Evolutionary conservation across 1,140 invertebrate genomes (phyloP).

Genomic region (Grapholita molesta): DNA sequence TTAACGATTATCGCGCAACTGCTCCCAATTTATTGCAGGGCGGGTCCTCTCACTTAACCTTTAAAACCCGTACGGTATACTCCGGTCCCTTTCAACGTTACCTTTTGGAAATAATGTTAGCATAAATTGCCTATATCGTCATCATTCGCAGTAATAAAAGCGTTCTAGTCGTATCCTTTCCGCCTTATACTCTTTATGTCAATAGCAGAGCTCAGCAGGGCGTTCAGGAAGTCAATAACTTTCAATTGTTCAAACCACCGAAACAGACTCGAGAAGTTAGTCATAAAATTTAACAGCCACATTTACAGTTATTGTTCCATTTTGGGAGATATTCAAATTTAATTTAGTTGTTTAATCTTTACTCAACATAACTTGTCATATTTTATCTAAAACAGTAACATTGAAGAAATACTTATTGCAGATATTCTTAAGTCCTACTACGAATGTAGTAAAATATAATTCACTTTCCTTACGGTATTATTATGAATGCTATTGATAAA

Average conservation of each 20-base stretch:
- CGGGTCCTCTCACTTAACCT: neutral
- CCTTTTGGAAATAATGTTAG: slow-evolving; percentile 6
- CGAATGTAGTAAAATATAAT: no score
- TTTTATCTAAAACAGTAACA: no score
- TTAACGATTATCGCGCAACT: neutral
- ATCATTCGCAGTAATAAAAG: slow-evolving; percentile 2
- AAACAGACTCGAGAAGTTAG: neutral
- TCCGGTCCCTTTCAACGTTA: neutral
- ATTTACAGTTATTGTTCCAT: neutral
- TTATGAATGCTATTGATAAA: no score
- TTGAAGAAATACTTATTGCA: no score
- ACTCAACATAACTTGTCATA: no score
- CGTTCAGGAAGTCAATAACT: neutral
- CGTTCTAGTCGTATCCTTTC: neutral
- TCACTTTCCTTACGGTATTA: no score
- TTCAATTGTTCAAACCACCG: neutral
- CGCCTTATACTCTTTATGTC: neutral
- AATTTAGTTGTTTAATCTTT: no score
- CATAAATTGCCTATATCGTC: neutral
- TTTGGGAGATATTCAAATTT: neutral
- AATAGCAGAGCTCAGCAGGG: neutral
- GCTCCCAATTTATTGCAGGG: neutral
- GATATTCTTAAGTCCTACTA: no score
- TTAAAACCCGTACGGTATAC: neutral
- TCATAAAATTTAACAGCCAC: neutral